Conservation (phyloP, 1,140 invertebrate species). For the Matsumurasca onukii region DNA sequence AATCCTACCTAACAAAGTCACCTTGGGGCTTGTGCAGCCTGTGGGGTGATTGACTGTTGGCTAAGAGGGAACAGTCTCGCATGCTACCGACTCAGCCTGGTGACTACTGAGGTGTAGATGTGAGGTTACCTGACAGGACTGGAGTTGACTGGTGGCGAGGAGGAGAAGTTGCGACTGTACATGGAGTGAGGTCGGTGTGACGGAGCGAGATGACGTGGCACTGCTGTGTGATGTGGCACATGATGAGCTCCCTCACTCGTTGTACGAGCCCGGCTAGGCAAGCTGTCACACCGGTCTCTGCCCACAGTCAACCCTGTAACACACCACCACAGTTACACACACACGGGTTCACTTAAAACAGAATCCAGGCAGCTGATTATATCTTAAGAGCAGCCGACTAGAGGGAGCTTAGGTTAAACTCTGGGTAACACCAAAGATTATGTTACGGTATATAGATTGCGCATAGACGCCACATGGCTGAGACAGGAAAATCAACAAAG, state of each 20-base stretch:
- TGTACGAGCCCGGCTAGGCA: slow-evolving; percentile 47
- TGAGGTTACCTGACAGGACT: slow-evolving; percentile 60
- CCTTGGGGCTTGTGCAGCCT: too few relatives aligned
- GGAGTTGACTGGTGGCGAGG: slow-evolving; percentile 62
- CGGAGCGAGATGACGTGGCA: slow-evolving; percentile 41
- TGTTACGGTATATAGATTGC: too few relatives aligned
- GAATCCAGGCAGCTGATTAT: background rate
- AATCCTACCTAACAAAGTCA: too few relatives aligned
- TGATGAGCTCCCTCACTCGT: slow-evolving; percentile 39
- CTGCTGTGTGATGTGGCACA: slow-evolving; percentile 40
- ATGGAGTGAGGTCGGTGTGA: slow-evolving; percentile 56
- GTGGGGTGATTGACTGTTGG: too few relatives aligned
- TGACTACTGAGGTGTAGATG: too few relatives aligned
- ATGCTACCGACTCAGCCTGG: too few relatives aligned
- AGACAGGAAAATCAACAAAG: too few relatives aligned
- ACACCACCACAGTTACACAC: slow-evolving; percentile 24
- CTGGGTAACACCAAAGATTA: too few relatives aligned
- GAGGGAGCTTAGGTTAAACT: too few relatives aligned
- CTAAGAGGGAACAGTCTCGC: too few relatives aligned
- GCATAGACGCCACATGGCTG: too few relatives aligned
- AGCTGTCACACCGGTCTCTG: slow-evolving; percentile 76
- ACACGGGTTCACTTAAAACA: background rate
- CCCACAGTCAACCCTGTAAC: slow-evolving; percentile 49
- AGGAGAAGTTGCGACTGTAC: slow-evolving; percentile 57
- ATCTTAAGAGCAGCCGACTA: too few relatives aligned